Evolutionary conservation across 2,797 vertebrate species (phyloP).

Genomic region (Siniperca undulata): DNA sequence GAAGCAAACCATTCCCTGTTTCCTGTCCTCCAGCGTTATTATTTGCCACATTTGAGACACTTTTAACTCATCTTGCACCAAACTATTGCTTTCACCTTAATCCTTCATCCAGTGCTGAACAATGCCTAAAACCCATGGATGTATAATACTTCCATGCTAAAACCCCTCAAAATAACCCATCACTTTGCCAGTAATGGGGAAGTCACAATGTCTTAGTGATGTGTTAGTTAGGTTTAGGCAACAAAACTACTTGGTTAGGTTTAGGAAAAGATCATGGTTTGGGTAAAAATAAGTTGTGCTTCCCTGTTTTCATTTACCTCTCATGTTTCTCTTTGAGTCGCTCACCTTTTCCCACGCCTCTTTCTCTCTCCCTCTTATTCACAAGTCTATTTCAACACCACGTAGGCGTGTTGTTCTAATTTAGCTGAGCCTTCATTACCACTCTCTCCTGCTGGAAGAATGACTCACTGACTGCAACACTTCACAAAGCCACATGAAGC

Average conservation of each 20-base stretch:
- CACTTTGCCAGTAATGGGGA: not conserved
- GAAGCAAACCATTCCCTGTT: not conserved
- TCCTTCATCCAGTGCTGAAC: not conserved
- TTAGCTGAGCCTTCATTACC: constrained; percentile 59
- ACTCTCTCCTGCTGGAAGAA: constrained; percentile 54
- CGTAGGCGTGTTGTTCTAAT: constrained; percentile 72
- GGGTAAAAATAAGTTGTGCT: not conserved
- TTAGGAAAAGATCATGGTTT: no score
- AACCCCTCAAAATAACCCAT: not conserved
- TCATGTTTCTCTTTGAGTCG: not conserved
- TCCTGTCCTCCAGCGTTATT: not conserved
- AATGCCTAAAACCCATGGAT: not conserved
- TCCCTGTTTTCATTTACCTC: not conserved
- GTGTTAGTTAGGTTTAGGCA: no score
- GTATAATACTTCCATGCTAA: no score
- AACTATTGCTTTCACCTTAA: not conserved
- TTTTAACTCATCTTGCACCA: not conserved
- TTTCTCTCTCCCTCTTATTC: constrained; percentile 40
- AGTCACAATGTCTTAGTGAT: not conserved
- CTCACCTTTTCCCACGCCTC: constrained; percentile 12
- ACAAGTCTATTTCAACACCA: constrained; percentile 67
- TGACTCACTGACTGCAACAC: constrained; percentile 71
- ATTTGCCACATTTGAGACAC: not conserved
- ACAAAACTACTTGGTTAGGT: no score
- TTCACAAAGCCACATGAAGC: constrained; percentile 45